Evolutionary conservation across 2,888 invertebrate species (phyloP).

Genomic region (Priocnemis perturbator): DNA sequence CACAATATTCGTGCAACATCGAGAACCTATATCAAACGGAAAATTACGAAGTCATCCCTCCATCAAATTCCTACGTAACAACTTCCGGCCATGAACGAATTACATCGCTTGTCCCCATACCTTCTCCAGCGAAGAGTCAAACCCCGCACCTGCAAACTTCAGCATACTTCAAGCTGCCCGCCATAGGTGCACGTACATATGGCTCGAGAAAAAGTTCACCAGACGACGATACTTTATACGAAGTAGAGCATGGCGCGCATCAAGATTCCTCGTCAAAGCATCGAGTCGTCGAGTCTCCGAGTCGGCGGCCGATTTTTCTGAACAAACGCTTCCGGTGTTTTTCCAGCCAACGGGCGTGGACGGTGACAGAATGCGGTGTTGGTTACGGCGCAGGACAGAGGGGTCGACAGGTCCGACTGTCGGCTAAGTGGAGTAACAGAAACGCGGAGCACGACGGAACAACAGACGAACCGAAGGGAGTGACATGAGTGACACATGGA

Average conservation of each 20-base stretch:
- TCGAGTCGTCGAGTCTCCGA: neutral
- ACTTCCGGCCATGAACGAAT: too few relatives aligned
- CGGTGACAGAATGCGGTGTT: conserved; percentile 43
- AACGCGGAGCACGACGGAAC: conserved; percentile 41
- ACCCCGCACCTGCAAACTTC: too few relatives aligned
- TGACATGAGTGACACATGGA: conserved; percentile 59
- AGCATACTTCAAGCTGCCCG: too few relatives aligned
- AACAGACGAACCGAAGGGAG: conserved; percentile 57
- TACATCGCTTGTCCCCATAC: too few relatives aligned
- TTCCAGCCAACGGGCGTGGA: conserved; percentile 23
- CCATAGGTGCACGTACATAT: too few relatives aligned
- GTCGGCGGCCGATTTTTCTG: conserved; percentile 26
- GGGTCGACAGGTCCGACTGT: conserved; percentile 54
- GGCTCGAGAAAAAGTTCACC: too few relatives aligned
- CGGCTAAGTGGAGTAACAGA: conserved; percentile 61
- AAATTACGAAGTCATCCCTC: too few relatives aligned
- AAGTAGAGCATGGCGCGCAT: neutral
- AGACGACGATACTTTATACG: too few relatives aligned
- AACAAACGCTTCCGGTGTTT: conserved; percentile 43
- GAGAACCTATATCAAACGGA: too few relatives aligned
- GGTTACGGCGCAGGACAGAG: conserved; percentile 45
- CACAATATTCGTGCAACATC: too few relatives aligned
- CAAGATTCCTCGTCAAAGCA: neutral
- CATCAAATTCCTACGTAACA: too few relatives aligned
- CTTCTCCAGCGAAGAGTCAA: too few relatives aligned